Evolutionary conservation across 1,140 invertebrate genomes (phyloP), one percentile per base, ranked within the genome.

Genomic region (Littorina saxatilis): DNA sequence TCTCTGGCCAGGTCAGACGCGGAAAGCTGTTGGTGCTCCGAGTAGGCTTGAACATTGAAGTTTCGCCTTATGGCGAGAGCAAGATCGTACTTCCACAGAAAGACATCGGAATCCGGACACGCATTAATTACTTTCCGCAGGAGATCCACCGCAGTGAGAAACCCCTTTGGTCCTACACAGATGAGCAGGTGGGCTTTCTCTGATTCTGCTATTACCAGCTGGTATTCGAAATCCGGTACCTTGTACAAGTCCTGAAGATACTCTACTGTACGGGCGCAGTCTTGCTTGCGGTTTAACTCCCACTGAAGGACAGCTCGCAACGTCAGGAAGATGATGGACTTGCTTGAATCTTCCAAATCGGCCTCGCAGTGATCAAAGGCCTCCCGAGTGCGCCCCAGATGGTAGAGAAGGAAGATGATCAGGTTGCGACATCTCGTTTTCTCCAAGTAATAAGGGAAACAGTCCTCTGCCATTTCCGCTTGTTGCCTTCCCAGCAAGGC

Each of bases 11-110:
- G 58, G 7, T 5, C 23, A 7, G 58, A 61, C 4, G 58, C 7
- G 23, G 58, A n/a, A 9, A 61, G 58, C 23, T 23, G 4, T 23
- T 9, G 27, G 20, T 61, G 58, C 58, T 61, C 58, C 7, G 27
- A 61, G 58, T 61, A 61, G 5, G 27, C 58, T 13, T n/a, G n/a
- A 61, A 61, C 27, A 61, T 23, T 61, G 27, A 61, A 61, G n/a
- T 61, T 23, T 61, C 58, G 58, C 23, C 58, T 61, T 9, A 61
- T 61, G 20, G 58, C 20, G n/a, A 61, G 58, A 23, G 58, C 58
- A 23, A 61, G 58, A 23, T 61, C 58, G 27, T 11, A 61, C 58
- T 61, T 61, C 58, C 58, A 61, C 58, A 61, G 58, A 61, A n/a
- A 61, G 27, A 61, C 58, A 61, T 61, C 27, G 20, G 58, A 23